Percentiles rank a stretch among this genome's conserved stretches.
Evolutionary conservation across 2,113 vertebrate genomes (phyloP).

Genomic region (Gobio gobio): DNA sequence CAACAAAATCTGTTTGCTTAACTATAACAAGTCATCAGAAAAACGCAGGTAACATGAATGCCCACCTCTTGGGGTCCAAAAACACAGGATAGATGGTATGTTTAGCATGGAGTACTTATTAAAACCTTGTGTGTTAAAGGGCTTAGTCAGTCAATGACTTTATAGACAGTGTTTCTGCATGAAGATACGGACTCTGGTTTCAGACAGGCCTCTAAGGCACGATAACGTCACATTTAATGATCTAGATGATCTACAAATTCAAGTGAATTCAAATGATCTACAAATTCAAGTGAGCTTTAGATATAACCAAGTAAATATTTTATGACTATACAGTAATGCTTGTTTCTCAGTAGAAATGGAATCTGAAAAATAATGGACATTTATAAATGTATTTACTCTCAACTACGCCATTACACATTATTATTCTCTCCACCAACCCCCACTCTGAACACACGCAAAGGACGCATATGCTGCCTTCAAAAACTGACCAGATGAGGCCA

Average conservation of each 20-base stretch:
- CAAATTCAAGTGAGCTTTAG: conserved; percentile 17
- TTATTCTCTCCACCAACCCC: background rate
- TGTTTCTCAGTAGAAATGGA: background rate
- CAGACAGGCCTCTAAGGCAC: background rate
- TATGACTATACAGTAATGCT: background rate
- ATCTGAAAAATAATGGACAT: background rate
- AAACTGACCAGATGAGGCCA: background rate
- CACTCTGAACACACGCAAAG: too few species aligned
- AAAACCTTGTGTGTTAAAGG: background rate
- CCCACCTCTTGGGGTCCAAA: background rate
- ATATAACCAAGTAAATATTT: conserved; percentile 9
- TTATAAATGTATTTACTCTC: background rate
- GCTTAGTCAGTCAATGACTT: background rate
- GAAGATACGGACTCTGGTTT: background rate
- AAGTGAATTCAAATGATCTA: too few species aligned
- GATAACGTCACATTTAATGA: background rate
- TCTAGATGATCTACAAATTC: conserved; percentile 7
- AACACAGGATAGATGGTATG: background rate
- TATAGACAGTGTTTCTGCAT: background rate
- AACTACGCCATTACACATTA: background rate
- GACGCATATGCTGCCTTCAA: too few species aligned
- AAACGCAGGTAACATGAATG: background rate
- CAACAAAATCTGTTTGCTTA: too few species aligned
- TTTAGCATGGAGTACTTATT: background rate
- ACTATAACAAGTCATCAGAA: too few species aligned